phyloP scores from a whole-genome alignment of 2,888 invertebrate genomes.

The Deilephila elpenor region DNA sequence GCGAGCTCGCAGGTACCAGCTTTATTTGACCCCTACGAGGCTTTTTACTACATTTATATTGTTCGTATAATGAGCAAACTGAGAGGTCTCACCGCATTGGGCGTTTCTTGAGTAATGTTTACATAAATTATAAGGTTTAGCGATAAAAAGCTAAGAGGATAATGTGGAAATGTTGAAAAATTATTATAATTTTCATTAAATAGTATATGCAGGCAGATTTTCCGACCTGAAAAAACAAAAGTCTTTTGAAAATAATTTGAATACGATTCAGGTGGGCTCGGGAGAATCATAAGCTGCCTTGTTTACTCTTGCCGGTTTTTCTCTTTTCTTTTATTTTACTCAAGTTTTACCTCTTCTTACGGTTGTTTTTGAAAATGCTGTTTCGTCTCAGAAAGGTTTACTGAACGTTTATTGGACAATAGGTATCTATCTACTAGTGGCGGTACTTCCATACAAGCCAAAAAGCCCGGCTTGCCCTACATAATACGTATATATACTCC shows the following conservation, averaged over 20 bases:
- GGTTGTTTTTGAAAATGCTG: no score
- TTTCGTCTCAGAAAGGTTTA: no score
- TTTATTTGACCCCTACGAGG: not conserved
- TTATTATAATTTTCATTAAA: constrained; percentile 25
- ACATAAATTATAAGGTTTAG: constrained; percentile 40
- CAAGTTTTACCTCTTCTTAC: not conserved
- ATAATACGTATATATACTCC: no score
- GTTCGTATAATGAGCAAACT: constrained; percentile 17
- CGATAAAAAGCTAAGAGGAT: constrained; percentile 34
- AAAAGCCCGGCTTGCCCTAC: no score
- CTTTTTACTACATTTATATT: constrained; percentile 1
- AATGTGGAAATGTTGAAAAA: constrained; percentile 25
- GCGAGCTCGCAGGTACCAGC: constrained; percentile 26
- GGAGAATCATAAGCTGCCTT: not conserved
- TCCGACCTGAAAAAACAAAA: not conserved
- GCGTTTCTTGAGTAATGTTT: constrained; percentile 35
- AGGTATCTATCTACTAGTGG: no score
- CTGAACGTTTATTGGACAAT: no score
- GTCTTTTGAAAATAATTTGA: not conserved
- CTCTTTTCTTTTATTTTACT: not conserved
- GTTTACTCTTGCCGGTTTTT: not conserved
- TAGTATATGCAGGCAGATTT: not conserved
- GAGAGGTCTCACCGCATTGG: not conserved
- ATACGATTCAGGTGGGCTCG: not conserved
- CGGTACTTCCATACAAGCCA: no score